These are phyloP conservation scores for Leuciscus waleckii DNA, from an alignment of 2,797 vertebrate species.

Conservation along the genomic window DNA sequence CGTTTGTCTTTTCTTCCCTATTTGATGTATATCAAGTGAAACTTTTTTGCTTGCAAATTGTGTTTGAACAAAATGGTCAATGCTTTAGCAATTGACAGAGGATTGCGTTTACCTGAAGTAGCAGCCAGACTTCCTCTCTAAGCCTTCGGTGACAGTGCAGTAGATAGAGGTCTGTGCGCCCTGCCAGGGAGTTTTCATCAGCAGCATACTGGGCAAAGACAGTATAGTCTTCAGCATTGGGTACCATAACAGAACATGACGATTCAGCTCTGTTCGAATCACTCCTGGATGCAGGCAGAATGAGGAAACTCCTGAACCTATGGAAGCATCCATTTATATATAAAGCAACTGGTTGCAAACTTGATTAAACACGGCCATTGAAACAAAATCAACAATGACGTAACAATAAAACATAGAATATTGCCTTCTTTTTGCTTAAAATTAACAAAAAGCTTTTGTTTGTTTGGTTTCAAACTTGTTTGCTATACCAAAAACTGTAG, in stretches of 20 bases:
- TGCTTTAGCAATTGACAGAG: neutral
- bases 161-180: slow-evolving; percentile 76
- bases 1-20: neutral
- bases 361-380: neutral
- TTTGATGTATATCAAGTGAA: neutral
- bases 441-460: neutral
- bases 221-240: slow-evolving; percentile 71
- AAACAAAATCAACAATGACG: neutral
- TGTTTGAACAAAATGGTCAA: neutral
- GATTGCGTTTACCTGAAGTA: slow-evolving; percentile 75
- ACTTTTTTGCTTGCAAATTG: neutral
- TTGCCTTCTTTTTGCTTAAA: neutral
- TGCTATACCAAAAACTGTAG: neutral
- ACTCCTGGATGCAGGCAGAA: slow-evolving; percentile 79
- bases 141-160: slow-evolving; percentile 72
- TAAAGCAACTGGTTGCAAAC: neutral
- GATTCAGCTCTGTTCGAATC: slow-evolving; percentile 71
- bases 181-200: slow-evolving; percentile 78
- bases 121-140: slow-evolving; percentile 69
- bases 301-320: slow-evolving; percentile 72
- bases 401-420: neutral
- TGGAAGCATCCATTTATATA: slow-evolving; percentile 11
- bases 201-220: slow-evolving; percentile 66
- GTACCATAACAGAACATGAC: slow-evolving; percentile 70
- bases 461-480: neutral